Evolutionary conservation across 2,888 invertebrate genomes (phyloP).

Genomic region (Campoletis raptor): DNA sequence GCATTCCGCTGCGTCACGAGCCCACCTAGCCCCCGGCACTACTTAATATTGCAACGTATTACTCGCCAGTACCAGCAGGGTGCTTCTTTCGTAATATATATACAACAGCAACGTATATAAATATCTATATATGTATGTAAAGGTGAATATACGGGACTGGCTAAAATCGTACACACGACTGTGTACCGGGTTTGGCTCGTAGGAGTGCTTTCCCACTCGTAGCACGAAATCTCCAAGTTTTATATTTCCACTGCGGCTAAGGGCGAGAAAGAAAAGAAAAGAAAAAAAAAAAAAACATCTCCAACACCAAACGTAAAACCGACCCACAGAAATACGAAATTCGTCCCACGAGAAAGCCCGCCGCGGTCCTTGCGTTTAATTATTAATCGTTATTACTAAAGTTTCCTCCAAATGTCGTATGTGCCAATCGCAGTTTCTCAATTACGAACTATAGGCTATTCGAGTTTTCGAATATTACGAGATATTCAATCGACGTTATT

Average conservation of each 20-base stretch:
- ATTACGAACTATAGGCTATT: neutral
- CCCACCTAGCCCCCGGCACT: conserved; percentile 70
- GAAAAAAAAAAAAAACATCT: neutral
- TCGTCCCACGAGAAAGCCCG: conserved; percentile 22
- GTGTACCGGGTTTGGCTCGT: conserved; percentile 43
- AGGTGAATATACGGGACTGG: conserved; percentile 49
- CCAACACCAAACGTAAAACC: conserved; percentile 3
- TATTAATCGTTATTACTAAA: conserved; percentile 27
- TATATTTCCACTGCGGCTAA: conserved; percentile 57
- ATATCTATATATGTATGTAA: conserved; percentile 20
- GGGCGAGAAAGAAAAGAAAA: too few relatives aligned
- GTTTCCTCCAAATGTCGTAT: neutral
- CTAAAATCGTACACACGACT: conserved; percentile 67
- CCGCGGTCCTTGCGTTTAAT: conserved; percentile 15
- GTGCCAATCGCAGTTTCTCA: neutral
- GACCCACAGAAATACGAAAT: conserved; percentile 37
- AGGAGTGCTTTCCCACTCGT: conserved; percentile 48
- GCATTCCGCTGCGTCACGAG: conserved; percentile 62
- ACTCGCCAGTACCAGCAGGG: conserved; percentile 70
- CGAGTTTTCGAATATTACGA: neutral
- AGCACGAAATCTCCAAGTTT: conserved; percentile 61
- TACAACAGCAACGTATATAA: neutral
- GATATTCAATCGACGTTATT: neutral
- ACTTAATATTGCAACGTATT: conserved; percentile 81
- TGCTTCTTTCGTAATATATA: conserved; percentile 57